Evolutionary conservation across 2,888 invertebrate genomes (phyloP), one percentile per base, ranked within the genome.

Genomic region (Campopleginae sp.): DNA sequence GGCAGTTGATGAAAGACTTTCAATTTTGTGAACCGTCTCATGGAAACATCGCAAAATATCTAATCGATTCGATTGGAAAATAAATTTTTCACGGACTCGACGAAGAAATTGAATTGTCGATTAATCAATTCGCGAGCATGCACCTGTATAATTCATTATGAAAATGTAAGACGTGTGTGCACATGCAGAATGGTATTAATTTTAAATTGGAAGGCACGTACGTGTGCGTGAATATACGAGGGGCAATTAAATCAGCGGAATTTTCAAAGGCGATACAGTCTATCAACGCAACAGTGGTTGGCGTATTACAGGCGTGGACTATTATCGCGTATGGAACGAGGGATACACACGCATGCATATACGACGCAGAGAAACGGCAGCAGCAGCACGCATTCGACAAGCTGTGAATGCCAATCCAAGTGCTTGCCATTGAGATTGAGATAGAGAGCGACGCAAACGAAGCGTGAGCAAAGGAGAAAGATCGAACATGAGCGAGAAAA

Each of bases 241-340:
- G 19, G 54, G 78, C 88, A 87, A 89, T 89, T 89, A 89, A 88
- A 89, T 86, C 79, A 80, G 65, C 44, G 86, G 88, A 88, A 88
- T 88, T 86, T 85, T 86, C 85, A 80, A 74, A 80, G 82, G 79
- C 86, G 51, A 71, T 83, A 86, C 84, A 82, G 84, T 83, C 86
- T 87, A 84, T 87, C 88, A 87, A 86, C 84, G 84, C 72, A 58
- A 51, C 27, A 71, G 70, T 63, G 27, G 65, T 48, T 51, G 58
- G 51, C 48, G 54, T 71, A 68, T 74, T 72, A 79, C 82, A 58
- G 27, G 63, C 75, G 61, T 68, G 42, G 44, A 76, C 75, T 77
- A 85, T 74, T 85, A 85, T 82, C 80, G 68, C 51, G 63, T 70
- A 27, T 6, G 19, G 8, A 42, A 7, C 38, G 48, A 54, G 23